These are phyloP conservation scores for Ceyx cyanopectus DNA, from an alignment of 2,113 vertebrate genomes.

Conservation along the genomic window DNA sequence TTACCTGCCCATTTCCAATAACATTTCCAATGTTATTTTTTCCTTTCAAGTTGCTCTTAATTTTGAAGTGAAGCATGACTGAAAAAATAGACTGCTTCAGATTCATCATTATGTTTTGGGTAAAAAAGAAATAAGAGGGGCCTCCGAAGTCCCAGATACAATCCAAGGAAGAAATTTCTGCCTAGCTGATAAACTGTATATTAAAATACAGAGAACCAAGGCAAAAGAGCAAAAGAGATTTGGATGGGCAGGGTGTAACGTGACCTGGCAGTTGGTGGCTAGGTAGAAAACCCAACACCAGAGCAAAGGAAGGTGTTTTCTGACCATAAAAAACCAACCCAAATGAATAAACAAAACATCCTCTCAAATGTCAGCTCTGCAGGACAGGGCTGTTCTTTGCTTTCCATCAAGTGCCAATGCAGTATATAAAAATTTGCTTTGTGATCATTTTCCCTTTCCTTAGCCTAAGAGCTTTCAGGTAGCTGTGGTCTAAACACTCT, in stretches of 20 bases:
- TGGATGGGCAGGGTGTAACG: accelerated
- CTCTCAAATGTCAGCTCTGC: neutral
- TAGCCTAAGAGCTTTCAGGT: neutral
- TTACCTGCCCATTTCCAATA: neutral
- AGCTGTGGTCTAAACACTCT: neutral
- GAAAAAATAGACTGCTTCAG: neutral
- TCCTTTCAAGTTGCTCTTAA: neutral
- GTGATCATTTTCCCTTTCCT: neutral
- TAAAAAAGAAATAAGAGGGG: neutral
- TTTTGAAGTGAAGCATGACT: neutral
- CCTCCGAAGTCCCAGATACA: neutral
- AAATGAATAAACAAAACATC: neutral
- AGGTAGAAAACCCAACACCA: neutral
- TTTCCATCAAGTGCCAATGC: neutral
- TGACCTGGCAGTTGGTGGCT: neutral
- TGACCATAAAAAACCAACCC: neutral
- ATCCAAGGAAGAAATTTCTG: neutral
- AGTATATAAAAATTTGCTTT: neutral
- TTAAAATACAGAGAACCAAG: accelerated
- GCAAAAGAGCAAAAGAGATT: neutral
- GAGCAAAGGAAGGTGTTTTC: neutral
- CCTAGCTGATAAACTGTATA: neutral
- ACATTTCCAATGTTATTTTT: neutral
- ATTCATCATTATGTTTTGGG: neutral
- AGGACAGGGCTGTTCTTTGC: neutral